Percentiles rank a stretch among this genome's conserved stretches.
Evolutionary conservation across 2,797 vertebrate genomes (phyloP).

Genomic region (Crenichthys baileyi): DNA sequence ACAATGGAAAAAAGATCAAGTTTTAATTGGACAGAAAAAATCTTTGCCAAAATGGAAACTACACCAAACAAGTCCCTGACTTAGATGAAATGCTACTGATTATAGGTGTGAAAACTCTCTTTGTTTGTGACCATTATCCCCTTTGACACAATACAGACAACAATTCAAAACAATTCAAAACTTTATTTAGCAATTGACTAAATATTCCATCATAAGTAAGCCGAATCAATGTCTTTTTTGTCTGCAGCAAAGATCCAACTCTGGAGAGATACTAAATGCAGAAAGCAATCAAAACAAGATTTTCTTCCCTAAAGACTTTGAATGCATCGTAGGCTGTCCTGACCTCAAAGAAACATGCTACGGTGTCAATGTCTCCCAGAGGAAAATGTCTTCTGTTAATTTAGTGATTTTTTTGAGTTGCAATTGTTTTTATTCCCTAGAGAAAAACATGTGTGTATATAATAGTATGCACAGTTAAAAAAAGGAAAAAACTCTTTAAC

Average conservation of each 20-base stretch:
- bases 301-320: not conserved
- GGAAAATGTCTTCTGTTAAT: not conserved
- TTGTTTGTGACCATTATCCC: not conserved
- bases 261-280: not conserved
- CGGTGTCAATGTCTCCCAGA: not conserved
- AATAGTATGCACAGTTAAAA: not conserved
- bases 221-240: not conserved
- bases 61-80: not conserved
- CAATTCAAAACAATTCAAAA: not conserved
- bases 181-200: not conserved
- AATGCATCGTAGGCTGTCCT: not conserved
- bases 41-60: conserved; percentile 1
- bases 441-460: not conserved
- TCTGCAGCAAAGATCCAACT: not conserved
- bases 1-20: conserved; percentile 37
- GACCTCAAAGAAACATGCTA: not conserved
- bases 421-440: not conserved
- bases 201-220: not conserved
- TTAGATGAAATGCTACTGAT: not conserved
- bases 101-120: not conserved
- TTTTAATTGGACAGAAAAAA: conserved; percentile 45
- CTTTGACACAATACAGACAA: not conserved
- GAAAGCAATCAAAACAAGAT: not conserved
- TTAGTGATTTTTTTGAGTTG: not conserved
- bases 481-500: not conserved